Evolutionary conservation across 2,888 invertebrate species (phyloP), one percentile per base, ranked within the genome.

Genomic region (Sinohyriopsis cumingii): DNA sequence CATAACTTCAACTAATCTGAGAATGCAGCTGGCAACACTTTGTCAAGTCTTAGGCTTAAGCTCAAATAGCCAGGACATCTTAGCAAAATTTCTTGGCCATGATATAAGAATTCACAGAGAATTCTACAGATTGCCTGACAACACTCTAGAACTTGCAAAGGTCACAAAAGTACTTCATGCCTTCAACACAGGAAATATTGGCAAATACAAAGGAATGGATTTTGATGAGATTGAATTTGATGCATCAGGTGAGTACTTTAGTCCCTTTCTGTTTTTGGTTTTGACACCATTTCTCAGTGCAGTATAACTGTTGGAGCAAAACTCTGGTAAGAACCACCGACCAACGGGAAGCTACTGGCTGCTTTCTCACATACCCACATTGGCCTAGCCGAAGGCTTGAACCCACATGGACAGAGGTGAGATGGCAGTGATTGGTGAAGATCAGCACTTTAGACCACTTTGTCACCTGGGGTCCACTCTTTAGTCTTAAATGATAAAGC

Each of bases 1-100:
- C 9, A 61, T 77, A 22, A 70, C 66, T 45, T 78, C 75, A 45
- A 78, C 75, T 20, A 64, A 64, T 20, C 65, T 78, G 18, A 19
- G 78, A 63, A 76, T 76, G 33, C 76, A 78, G 64, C 45, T 78
- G 3, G 73, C 76, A n/a, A 76, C 78, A 19, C 57, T 76, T 22
- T 69, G 72, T 24, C 78, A 78, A 55, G 63, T 78, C 24, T 25
- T 75, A 18, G 73, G 70, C 57, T 33, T 78, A 22, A 71, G 56
- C n/a, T 73, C 76, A 64, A 72, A 62, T 62, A 59, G 59, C 60
- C 73, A 72, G 61, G 73, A 76, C 57, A 20, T 77, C 3, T 54
- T 75, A 25, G 77, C 77, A 25, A 68, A 65, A n/a, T 77, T 77
- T 62, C 68, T 68, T 45, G 75, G 77, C 5, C 77, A 73, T 59